Base-by-base conservation (phyloP, 2,797 vertebrate species). In the Pelodytes ibericus region DNA sequence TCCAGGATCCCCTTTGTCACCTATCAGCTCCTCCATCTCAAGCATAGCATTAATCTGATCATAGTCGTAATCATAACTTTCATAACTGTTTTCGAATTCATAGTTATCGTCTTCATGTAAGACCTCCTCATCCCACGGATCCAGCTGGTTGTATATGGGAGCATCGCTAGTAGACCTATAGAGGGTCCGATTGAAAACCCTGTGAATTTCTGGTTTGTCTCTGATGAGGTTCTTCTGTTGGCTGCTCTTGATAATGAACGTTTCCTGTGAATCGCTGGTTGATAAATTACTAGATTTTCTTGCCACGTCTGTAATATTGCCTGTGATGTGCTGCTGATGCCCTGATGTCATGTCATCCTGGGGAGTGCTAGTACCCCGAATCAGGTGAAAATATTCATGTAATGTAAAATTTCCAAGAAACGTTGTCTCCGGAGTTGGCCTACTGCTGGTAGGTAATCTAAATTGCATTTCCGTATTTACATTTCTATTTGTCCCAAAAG, bases 1-100 rank as follows among this genome's bases (percentile, higher is more conserved):
- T 87, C 98, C 98, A n/a, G 92, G 88, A 80, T 99, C 96, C 86
- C 98, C 98, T 94, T 98, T 99, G 67, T 92, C 92, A 84, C 96
- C 96, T 83, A 63, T 91, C 49, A 93, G 86, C 77, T 89, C 91
- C 62, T 94, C 93, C 44, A 94, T 93, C 79, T 96, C 92, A 26
- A 95, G 93, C 79, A 95, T 83, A 84, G 91, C 88, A 63, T 95
- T 93, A 69, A 89, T 84, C 73, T 96, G 95, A 84, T 96, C 96
- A 51, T 95, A 94, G 84, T 92, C 93, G 74, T 96, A 96, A 84
- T 93, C 92, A 49, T 97, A 96, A 88, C 85, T 90, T 41, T 93
- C 92, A 47, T 95, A 94, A 81, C 71, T 87, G 79, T 82, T 89
- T 77, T 93, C 93, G 3, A 31, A 76, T 39, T 81, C 83, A 0